Percentiles rank a stretch among this genome's conserved stretches.
These are phyloP conservation scores for Peromyscus eremicus DNA, from an alignment of 2,797 vertebrate genomes.

Conservation along the genomic window DNA sequence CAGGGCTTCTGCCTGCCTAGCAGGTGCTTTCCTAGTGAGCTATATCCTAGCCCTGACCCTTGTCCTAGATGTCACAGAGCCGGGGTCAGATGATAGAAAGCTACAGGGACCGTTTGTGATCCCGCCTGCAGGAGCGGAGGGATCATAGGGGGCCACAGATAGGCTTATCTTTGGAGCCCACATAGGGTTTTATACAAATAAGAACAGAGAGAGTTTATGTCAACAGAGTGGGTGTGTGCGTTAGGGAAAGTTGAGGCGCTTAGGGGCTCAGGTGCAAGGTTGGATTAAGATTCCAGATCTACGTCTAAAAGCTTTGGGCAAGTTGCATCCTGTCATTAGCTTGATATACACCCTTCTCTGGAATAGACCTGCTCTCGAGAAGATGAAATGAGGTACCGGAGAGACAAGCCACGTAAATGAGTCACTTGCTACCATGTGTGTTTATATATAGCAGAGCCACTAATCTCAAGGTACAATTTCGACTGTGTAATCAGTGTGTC, in stretches of 20 bases:
- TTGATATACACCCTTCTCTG: neutral
- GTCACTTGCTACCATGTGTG: neutral
- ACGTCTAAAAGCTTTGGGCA: neutral
- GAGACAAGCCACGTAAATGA: neutral
- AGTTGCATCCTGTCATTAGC: neutral
- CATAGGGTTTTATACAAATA: neutral
- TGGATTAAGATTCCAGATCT: conserved; percentile 9
- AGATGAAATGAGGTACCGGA: neutral
- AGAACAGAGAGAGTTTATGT: neutral
- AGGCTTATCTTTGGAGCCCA: neutral
- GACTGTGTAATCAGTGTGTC: rapidly evolving
- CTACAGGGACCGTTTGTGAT: neutral
- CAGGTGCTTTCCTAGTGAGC: neutral
- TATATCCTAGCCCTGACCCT: neutral
- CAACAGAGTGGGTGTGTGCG: neutral
- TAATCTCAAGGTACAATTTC: neutral
- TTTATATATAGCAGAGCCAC: neutral
- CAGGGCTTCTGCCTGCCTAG: neutral
- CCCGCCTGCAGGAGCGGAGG: neutral
- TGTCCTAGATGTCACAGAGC: neutral
- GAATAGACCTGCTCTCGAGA: neutral
- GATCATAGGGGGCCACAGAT: neutral
- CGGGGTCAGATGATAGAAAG: neutral
- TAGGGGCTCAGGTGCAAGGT: neutral
- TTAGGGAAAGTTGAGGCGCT: neutral